These are phyloP conservation scores for Callimorpha dominula DNA, from an alignment of 2,888 invertebrate genomes.

Conservation along the genomic window DNA sequence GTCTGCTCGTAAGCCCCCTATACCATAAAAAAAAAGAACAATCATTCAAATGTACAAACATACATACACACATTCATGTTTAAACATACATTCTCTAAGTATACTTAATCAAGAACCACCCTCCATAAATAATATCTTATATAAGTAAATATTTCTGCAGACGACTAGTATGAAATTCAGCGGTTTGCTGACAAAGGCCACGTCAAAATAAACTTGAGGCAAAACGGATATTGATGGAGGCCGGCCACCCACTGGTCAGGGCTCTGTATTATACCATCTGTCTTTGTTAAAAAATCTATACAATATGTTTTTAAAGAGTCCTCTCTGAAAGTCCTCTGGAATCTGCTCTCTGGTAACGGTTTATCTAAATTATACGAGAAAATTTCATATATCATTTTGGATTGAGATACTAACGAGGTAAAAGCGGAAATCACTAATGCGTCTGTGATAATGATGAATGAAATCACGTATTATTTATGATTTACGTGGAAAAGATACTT, in stretches of 20 bases:
- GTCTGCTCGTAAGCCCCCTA: too few relatives aligned
- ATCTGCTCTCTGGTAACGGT: background rate
- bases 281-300: constrained; percentile 12
- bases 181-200: constrained; percentile 42
- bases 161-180: constrained; percentile 40
- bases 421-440: background rate
- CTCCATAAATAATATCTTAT: constrained; percentile 49
- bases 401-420: constrained; percentile 1
- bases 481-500: too few relatives aligned
- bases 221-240: constrained; percentile 49
- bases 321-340: background rate
- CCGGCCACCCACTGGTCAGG: constrained; percentile 17
- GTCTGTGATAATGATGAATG: background rate
- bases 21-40: too few relatives aligned
- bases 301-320: constrained; percentile 6
- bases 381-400: background rate
- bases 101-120: background rate
- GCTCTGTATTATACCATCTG: constrained; percentile 20
- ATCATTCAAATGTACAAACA: too few relatives aligned
- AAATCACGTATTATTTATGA: background rate
- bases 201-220: constrained; percentile 47
- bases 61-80: too few relatives aligned
- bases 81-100: constrained; percentile 30
- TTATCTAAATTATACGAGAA: background rate
- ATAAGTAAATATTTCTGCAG: constrained; percentile 44